Evolutionary conservation across 2,797 vertebrate species (phyloP), one percentile per base, ranked within the genome.

Genomic region (Martes flavigula): DNA sequence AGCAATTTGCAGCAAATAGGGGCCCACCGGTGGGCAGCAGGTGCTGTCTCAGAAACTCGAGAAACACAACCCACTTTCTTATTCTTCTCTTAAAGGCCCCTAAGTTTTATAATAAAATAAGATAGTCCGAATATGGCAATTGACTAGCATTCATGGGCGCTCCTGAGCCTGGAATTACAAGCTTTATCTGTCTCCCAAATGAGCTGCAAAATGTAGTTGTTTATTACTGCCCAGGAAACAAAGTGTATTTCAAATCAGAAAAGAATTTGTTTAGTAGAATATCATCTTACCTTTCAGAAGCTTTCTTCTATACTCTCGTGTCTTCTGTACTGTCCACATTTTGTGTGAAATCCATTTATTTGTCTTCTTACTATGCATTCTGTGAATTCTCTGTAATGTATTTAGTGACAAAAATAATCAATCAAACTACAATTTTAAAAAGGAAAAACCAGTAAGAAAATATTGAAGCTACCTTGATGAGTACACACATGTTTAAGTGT

Each of bases 361-460:
- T 75, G 21, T 95, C 84, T 75, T 77, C 88, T 93, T 91, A 51
- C 54, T 54, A 4, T 87, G n/a, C 75, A 77, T 73, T 70, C 40
- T 68, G 46, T 64, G 35, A 89, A 64, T 90, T 87, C 81, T 93
- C 77, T 48, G 3, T 38, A 84, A 82, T 30, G 5, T 87, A 35
- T 89, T 89, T 86, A 79, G n/a, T 89, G 60, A 93, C 62, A 94
- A 82, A 96, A 95, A 79, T 89, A 79, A 92, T 38, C 54, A 83
- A 72, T 48, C 70, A 54, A 75, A 64, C 58, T 38, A 87, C 30
- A 88, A 11, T 56, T 84, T 64, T 0, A 43, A 95, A 64, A 62
- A 75, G 70, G 30, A 83, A 86, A 95, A 90, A 14, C 32, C 32
- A 87, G 27, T 75, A 58, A 88, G 62, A 79, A 94, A 79, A n/a